A percentile compares a stretch with the other conserved stretches of the same genome.
Conservation (phyloP, 2,797 vertebrate species). For the Ctenopoma multispine region DNA sequence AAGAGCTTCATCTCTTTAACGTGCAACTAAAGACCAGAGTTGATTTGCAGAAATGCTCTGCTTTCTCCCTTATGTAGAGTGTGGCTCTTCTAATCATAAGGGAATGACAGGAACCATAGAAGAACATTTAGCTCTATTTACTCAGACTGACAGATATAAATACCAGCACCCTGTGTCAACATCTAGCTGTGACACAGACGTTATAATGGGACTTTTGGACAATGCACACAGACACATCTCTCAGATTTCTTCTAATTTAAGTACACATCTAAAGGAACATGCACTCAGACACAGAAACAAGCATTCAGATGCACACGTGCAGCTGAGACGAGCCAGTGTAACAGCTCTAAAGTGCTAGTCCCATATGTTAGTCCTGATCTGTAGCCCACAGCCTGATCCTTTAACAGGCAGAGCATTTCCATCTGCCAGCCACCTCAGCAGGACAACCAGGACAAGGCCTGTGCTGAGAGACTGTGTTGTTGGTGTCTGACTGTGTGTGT, state of each 20-base stretch:
- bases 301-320: constrained; percentile 16
- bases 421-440: constrained; percentile 70
- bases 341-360: constrained; percentile 49
- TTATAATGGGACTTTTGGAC: background rate
- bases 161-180: background rate
- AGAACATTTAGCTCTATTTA: too few relatives aligned
- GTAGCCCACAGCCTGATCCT: constrained; percentile 65
- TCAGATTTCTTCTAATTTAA: constrained; percentile 3
- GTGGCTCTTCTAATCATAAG: too few relatives aligned
- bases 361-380: constrained; percentile 71
- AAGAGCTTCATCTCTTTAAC: too few relatives aligned
- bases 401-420: constrained; percentile 71
- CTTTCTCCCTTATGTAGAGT: too few relatives aligned
- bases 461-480: constrained; percentile 49
- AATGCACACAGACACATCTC: background rate
- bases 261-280: constrained; percentile 1
- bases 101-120: too few relatives aligned
- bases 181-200: background rate
- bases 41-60: too few relatives aligned
- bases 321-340: constrained; percentile 34
- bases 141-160: background rate
- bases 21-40: too few relatives aligned
- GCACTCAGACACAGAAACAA: constrained; percentile 1
- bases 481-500: constrained; percentile 31
- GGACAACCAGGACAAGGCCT: constrained; percentile 54